These are phyloP conservation scores for Epinephelus moara DNA, from an alignment of 2,113 vertebrate genomes.

Conservation along the genomic window DNA sequence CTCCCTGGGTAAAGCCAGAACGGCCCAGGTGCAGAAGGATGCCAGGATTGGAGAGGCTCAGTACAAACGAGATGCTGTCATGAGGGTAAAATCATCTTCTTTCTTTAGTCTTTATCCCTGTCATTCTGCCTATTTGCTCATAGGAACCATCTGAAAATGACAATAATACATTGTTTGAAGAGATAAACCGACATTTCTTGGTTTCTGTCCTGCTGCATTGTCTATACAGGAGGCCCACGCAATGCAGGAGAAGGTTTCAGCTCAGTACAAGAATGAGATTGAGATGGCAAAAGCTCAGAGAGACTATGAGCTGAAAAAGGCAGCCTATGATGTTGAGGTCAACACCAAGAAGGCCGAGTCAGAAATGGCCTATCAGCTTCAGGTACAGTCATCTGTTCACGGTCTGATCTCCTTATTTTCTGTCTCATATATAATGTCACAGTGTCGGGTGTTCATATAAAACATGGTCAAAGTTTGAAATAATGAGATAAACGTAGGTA, in stretches of 20 bases:
- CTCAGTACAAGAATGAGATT: conserved; percentile 92
- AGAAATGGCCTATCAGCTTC: conserved; percentile 94
- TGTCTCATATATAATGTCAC: too few relatives aligned
- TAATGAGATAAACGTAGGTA: too few relatives aligned
- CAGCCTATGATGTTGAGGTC: conserved; percentile 90
- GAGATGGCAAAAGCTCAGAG: conserved; percentile 96
- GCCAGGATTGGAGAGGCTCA: conserved; percentile 94
- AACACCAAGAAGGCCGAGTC: conserved; percentile 93
- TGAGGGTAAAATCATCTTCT: conserved; percentile 80
- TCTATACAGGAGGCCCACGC: conserved; percentile 89
- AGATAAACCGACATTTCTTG: conserved; percentile 19
- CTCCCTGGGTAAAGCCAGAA: conserved; percentile 93
- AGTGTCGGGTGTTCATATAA: too few relatives aligned
- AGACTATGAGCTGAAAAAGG: conserved; percentile 94
- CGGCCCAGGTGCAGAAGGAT: conserved; percentile 93
- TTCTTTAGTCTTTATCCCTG: not conserved
- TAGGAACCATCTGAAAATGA: not conserved
- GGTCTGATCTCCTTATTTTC: not conserved
- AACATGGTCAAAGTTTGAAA: too few relatives aligned
- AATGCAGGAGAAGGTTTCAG: conserved; percentile 92
- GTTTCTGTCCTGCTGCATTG: not conserved
- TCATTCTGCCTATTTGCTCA: conserved; percentile 15
- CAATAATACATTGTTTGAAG: not conserved
- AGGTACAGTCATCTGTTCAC: conserved; percentile 80
- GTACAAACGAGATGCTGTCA: conserved; percentile 92